Base-by-base conservation (phyloP, 2,113 vertebrate genomes). In the Xiphophorus hellerii region DNA sequence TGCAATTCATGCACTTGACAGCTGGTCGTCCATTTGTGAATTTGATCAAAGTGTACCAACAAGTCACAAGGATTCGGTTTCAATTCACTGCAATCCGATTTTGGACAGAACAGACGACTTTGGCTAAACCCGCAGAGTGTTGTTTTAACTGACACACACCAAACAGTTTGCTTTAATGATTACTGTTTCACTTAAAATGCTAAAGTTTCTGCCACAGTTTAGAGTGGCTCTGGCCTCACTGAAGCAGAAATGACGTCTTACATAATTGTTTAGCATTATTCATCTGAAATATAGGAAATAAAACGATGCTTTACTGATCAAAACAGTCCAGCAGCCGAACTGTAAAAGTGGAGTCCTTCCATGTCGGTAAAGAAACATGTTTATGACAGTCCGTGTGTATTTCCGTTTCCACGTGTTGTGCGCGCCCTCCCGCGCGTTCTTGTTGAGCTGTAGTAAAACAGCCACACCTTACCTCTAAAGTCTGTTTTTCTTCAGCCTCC, bases 51-150 rank as follows among this genome's bases (percentile, higher is more conserved):
- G 62, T 30, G 70, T 67, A 66, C 63, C 64, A 77, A 78, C 33
- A 71, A 60, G 27, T 77, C 66, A 83, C 74, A 79, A 70, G 9
- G 3, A 84, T 91, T 92, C 92, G 90, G 91, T 92, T 85, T 90
- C 31, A 71, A 78, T 68, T 73, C 75, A 70, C 74, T 20, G 61
- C 29, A 74, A 62, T 79, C 44, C 62, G 71, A 71, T 81, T 76
- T 68, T 44, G 33, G 15, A 61, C 87, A 58, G 87, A 76, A 69
- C 15, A 80, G 37, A 76, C n/a, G 30, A 63, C 62, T 12, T 66
- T 12, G 20, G 27, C 39, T 62, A 28, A 28, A 61, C 74, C 65
- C 71, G 54, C 3, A 14, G 72, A 66, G 66, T 48, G 68, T 66
- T 54, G 66, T 65, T 82, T 75, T 25, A 58, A 11, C 58, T 60